Base-by-base conservation (phyloP, 2,888 invertebrate genomes). In the Cosmorhoe ocellata region DNA sequence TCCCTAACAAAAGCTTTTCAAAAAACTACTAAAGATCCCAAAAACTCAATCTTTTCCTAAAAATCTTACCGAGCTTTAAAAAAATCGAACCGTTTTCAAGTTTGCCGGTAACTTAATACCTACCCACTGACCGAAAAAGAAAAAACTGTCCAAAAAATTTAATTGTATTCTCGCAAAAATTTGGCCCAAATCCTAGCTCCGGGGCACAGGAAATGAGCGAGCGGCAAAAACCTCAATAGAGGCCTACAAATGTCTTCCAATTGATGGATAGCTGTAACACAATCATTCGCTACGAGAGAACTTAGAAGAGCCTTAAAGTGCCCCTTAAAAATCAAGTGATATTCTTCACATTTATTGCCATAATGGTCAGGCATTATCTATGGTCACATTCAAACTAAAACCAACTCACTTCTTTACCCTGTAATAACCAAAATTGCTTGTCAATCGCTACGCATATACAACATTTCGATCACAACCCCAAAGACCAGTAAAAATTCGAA, bases 191-290 rank as follows among this genome's bases (percentile, higher is more conserved):
- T 73, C 73, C 62, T 74, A 62, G 79, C 84, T 74, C 56, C 63
- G 62, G 76, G 82, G 71, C 68, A 85, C 88, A 90, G 89, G 89
- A 90, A 89, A 90, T 86, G 84, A 79, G 68, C 63, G 71, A 63
- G 77, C 76, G 76, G 79, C 81, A 83, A 83, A 85, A 86, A 82
- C 64, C 69, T 74, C 74, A 79, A 84, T 79, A 80, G 80, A 84
- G 79, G 69, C 78, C 81, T 79, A 79, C 76, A 70, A 79, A 80
- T 73, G 81, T 85, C 83, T 79, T 73, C 71, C 67, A 74, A 73
- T 81, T 90, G 90, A 90, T 89, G 84, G 85, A 89, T 90, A 76
- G 81, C 76, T 77, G 79, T 84, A 85, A 88, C 84, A 87, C 82
- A 89, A 89, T 86, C 76, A 85, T 81, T 84, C 74, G 59, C 73